Percentiles rank a stretch among this genome's conserved stretches.
Conservation (phyloP, 2,888 invertebrate species). For the Lasioglossum pauxillum region DNA sequence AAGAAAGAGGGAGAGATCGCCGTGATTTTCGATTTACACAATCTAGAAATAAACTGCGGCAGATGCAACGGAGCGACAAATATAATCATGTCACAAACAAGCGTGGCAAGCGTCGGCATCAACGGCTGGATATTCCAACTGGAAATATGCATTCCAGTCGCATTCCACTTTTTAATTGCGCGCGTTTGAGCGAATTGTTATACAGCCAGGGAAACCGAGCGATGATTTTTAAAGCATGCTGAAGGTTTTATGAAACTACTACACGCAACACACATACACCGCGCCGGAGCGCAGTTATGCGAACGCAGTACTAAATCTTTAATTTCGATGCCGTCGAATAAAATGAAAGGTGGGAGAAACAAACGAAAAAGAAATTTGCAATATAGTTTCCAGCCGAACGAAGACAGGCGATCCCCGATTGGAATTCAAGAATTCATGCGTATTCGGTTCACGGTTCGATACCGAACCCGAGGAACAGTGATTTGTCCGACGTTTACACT, state of each 20-base stretch:
- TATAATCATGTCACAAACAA: slow-evolving; percentile 39
- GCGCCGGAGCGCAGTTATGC: slow-evolving; percentile 17
- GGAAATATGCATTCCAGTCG: slow-evolving; percentile 50
- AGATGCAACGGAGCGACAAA: slow-evolving; percentile 1
- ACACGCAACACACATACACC: slow-evolving; percentile 33
- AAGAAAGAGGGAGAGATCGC: not conserved
- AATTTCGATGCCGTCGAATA: slow-evolving; percentile 48
- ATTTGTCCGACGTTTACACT: not conserved
- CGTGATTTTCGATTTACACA: not conserved
- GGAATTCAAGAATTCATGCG: slow-evolving; percentile 65
- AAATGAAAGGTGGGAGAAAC: not conserved
- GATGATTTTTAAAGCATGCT: slow-evolving; percentile 70
- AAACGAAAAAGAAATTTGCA: not conserved
- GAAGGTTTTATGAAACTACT: slow-evolving; percentile 64
- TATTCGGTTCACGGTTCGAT: not conserved
- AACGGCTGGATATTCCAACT: slow-evolving; percentile 34
- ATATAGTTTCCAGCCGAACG: slow-evolving; percentile 20
- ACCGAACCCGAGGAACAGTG: not conserved
- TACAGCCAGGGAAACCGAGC: slow-evolving; percentile 64
- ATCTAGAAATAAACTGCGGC: slow-evolving; percentile 1
- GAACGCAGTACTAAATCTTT: slow-evolving; percentile 49
- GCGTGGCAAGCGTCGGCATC: not conserved
- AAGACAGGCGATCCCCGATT: slow-evolving; percentile 50
- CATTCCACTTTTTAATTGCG: slow-evolving; percentile 54
- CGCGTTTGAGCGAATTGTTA: slow-evolving; percentile 53